phyloP scores from a whole-genome alignment of 2,888 invertebrate genomes.

The Tortricodes alternella region DNA sequence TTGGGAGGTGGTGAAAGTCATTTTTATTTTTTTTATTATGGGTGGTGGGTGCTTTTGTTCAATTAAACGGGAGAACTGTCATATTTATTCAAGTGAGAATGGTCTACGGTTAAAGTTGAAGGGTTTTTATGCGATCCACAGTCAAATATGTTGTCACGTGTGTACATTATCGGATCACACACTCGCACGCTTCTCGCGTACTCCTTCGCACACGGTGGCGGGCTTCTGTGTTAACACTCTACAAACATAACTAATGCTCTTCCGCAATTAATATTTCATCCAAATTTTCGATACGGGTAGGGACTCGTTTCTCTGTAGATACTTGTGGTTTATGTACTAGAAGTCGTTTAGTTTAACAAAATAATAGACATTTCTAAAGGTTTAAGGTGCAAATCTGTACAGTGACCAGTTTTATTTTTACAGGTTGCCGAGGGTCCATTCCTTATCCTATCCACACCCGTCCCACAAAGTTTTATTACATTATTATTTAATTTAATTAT shows the following conservation, averaged over 20 bases:
- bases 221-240: slow-evolving; percentile 34
- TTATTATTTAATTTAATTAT: slow-evolving; percentile 38
- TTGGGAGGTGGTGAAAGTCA: slow-evolving; percentile 25
- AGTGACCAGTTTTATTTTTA: slow-evolving; percentile 47
- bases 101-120: not conserved
- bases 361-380: slow-evolving; percentile 21
- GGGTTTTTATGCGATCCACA: slow-evolving; percentile 48
- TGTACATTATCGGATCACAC: slow-evolving; percentile 35
- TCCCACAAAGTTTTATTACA: slow-evolving; percentile 37
- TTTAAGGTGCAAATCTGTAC: slow-evolving; percentile 46
- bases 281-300: too few species aligned
- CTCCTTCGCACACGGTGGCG: slow-evolving; percentile 34
- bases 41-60: not conserved
- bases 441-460: slow-evolving; percentile 41
- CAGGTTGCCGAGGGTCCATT: slow-evolving; percentile 63
- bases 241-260: slow-evolving; percentile 32
- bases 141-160: slow-evolving; percentile 41
- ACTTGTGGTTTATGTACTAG: too few species aligned
- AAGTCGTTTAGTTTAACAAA: not conserved
- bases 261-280: slow-evolving; percentile 7
- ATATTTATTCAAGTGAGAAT: too few species aligned
- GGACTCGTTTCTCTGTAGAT: not conserved
- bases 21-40: not conserved
- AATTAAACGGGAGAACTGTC: not conserved
- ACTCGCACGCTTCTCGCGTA: slow-evolving; percentile 40